These are phyloP conservation scores for Batillaria attramentaria DNA, from an alignment of 1,140 invertebrate genomes.

Conservation along the genomic window DNA sequence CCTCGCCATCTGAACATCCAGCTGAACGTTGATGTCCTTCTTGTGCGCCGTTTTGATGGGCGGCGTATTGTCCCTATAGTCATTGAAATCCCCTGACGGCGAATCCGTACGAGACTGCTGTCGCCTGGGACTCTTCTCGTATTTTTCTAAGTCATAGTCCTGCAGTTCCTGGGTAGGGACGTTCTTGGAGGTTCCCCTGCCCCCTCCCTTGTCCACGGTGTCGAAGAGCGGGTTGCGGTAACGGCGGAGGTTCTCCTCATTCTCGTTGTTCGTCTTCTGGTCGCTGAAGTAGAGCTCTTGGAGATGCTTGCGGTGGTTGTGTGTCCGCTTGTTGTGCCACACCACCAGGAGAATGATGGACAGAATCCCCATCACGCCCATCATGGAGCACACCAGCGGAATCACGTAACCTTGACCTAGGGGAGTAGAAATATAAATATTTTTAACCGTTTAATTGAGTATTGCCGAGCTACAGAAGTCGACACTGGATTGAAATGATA, in stretches of 20 bases:
- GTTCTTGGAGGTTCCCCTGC: conserved; percentile 36
- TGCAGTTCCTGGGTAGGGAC: conserved; percentile 54
- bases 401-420: conserved; percentile 64
- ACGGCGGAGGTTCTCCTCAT: conserved; percentile 84
- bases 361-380: conserved; percentile 71
- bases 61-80: conserved; percentile 44
- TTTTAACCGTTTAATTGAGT: too few relatives aligned
- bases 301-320: conserved; percentile 32
- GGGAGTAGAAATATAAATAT: too few relatives aligned
- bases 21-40: conserved; percentile 54
- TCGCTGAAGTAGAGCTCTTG: conserved; percentile 39
- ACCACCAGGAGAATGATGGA: conserved; percentile 70
- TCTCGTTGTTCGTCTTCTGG: conserved; percentile 83
- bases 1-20: conserved; percentile 45
- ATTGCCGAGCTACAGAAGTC: too few relatives aligned
- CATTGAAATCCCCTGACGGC: conserved; percentile 43
- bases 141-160: conserved; percentile 60
- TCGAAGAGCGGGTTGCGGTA: conserved; percentile 66
- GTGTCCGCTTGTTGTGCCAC: conserved; percentile 51
- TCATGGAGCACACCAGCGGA: conserved; percentile 74
- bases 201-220: conserved; percentile 47
- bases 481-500: too few relatives aligned
- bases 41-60: conserved; percentile 47
- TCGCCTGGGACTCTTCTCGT: conserved; percentile 54
- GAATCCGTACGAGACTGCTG: conserved; percentile 34